Conservation (phyloP, 2,888 invertebrate genomes). For the Caenorhabditis angaria region DNA sequence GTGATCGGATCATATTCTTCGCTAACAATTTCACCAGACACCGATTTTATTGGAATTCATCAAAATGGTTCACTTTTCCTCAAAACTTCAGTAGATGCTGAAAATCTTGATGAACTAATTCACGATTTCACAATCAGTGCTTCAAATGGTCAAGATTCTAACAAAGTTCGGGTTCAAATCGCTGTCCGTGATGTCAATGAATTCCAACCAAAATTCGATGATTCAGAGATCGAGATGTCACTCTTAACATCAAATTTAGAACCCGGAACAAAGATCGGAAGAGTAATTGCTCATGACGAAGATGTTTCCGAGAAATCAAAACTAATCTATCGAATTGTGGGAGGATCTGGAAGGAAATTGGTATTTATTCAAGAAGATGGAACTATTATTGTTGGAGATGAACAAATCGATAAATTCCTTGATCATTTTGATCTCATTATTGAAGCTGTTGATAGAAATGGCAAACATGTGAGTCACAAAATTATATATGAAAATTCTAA, state of each 20-base stretch:
- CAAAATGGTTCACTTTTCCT: slow-evolving; percentile 59
- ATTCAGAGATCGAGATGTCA: slow-evolving; percentile 34
- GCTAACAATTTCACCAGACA: slow-evolving; percentile 32
- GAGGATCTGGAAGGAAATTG: slow-evolving; percentile 52
- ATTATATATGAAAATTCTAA: neutral
- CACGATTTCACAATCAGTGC: slow-evolving; percentile 31
- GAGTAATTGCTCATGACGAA: slow-evolving; percentile 57
- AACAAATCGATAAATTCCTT: slow-evolving; percentile 16
- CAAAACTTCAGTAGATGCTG: slow-evolving; percentile 43
- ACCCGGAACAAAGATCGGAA: slow-evolving; percentile 53
- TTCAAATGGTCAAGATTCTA: slow-evolving; percentile 23
- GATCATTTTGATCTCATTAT: slow-evolving; percentile 53
- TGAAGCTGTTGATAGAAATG: slow-evolving; percentile 48
- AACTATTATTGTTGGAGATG: slow-evolving; percentile 51
- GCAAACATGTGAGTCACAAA: slow-evolving; percentile 49
- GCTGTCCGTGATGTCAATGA: slow-evolving; percentile 68
- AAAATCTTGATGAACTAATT: slow-evolving; percentile 28
- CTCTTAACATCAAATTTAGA: slow-evolving; percentile 15
- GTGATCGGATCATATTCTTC: neutral
- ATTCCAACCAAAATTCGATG: slow-evolving; percentile 59
- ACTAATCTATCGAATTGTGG: slow-evolving; percentile 50
- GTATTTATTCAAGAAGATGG: slow-evolving; percentile 62
- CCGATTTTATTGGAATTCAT: slow-evolving; percentile 51
- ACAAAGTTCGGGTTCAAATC: slow-evolving; percentile 52
- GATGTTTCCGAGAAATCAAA: slow-evolving; percentile 51